Conservation (phyloP, 30 jellyfish, hydroid and myxozoan species). For the Hydractinia echinata region DNA sequence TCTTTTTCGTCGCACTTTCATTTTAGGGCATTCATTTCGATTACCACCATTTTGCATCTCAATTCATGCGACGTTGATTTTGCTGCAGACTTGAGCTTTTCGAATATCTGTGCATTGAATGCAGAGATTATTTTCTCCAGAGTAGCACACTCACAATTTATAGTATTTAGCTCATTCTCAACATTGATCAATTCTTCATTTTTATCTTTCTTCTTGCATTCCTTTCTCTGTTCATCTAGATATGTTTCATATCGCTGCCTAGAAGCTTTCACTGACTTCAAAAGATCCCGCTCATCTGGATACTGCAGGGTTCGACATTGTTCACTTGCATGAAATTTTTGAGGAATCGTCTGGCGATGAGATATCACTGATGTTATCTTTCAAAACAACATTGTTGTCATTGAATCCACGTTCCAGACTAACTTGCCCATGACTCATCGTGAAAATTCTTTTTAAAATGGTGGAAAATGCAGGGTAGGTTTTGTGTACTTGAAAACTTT, state of each 20-base stretch:
- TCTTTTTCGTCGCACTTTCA: too few species aligned
- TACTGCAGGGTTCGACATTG: neutral
- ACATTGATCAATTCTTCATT: neutral
- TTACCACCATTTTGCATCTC: conserved; percentile 7
- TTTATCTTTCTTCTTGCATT: neutral
- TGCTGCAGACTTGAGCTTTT: neutral
- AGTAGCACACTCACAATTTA: conserved; percentile 5
- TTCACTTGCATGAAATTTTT: conserved; percentile 9
- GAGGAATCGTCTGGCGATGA: neutral
- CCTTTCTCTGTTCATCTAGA: conserved; percentile 11
- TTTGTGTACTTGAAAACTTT: conserved; percentile 7
- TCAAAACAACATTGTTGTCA: conserved; percentile 14
- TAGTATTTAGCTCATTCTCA: neutral
- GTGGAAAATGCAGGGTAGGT: conserved; percentile 1
- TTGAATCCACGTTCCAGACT: neutral
- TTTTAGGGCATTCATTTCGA: neutral
- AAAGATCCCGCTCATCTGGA: neutral
- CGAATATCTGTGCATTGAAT: neutral
- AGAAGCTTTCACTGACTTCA: neutral
- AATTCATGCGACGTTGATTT: conserved; percentile 12
- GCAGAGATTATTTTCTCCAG: neutral
- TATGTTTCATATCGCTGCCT: neutral
- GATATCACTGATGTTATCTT: neutral
- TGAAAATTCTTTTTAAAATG: neutral
- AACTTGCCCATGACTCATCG: conserved; percentile 18